Evolutionary conservation across 2,888 invertebrate genomes (phyloP), one percentile per base, ranked within the genome.

Genomic region (Drosophila tanythrix): DNA sequence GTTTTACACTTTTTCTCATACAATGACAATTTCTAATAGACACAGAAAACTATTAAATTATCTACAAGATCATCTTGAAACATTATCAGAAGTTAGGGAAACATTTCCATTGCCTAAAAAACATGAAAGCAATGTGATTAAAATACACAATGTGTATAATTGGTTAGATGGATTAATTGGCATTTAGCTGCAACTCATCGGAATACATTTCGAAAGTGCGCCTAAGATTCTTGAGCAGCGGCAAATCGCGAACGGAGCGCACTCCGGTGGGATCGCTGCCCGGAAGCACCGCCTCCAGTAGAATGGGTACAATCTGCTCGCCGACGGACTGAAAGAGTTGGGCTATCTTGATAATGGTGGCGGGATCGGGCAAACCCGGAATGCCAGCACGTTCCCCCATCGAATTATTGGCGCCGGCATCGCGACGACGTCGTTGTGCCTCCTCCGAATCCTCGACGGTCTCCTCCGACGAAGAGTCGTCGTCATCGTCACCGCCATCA

Each of bases 331-430:
- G 88, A 25, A 92, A 79, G 58, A 92, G 89, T 74, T 92, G 90
- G 3, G 82, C 92, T 66, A 93, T 81, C 82, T 91, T 92, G 13
- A 91, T 79, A 40, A 92, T 89, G 5, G 91, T 87, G 3, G 89
- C 82, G 10, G 92, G 90, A 82, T 92, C 92, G n/a, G 92, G 92
- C 61, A 92, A 71, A 8, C 92, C 91, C 7, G 91, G 92, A 35
- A 91, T 90, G 27, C 48, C 78, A 13, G 76, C 67, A 52, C 74
- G 77, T 13, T 63, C 59, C 6, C 25, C 43, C 10, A 57, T 13
- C 3, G 62, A 58, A 2, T 48, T 50, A n/a, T 53, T 70, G 46
- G 35, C 59, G 25, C 25, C 48, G 11, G 71, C 65, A 11, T 90
- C 81, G 5, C 75, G 75, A 59, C 67, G 77, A 0, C 50, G 76